Evolutionary conservation across 2,888 invertebrate genomes (phyloP).

Genomic region (Koerneria pararmatus): DNA sequence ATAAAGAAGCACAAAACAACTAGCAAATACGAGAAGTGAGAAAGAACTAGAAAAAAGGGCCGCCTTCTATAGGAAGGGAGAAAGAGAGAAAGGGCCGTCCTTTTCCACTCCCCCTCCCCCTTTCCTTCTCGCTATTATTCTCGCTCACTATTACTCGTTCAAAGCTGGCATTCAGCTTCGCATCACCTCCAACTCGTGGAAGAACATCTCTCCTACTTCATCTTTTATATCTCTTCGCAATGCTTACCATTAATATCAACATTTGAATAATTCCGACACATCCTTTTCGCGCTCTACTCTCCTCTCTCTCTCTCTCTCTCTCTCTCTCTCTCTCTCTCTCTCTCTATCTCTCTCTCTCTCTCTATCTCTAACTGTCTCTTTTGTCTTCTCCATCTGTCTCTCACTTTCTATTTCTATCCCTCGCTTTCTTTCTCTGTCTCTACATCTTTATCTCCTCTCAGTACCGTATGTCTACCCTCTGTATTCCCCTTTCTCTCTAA

Average conservation of each 20-base stretch:
- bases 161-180: constrained; percentile 8
- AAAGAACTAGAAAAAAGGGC: not conserved
- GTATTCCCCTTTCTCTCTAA: not conserved
- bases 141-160: not conserved
- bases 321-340: constrained; percentile 1
- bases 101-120: not conserved
- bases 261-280: not conserved
- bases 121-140: constrained; percentile 1
- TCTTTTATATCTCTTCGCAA: not conserved
- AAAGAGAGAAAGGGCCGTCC: constrained; percentile 4
- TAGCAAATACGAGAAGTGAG: not conserved
- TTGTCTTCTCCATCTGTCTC: not conserved
- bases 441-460: not conserved
- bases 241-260: not conserved
- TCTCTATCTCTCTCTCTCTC: not conserved
- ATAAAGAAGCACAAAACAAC: constrained; percentile 20
- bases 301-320: not conserved
- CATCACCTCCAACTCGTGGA: not conserved
- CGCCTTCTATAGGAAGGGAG: constrained; percentile 3
- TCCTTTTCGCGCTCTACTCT: constrained; percentile 1
- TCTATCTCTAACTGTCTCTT: not conserved
- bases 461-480: not conserved
- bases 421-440: not conserved
- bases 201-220: not conserved
- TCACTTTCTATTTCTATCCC: not conserved